These are phyloP conservation scores for Porites evermanni DNA, from an alignment of 92 coral and sea anemone genomes.

Conservation along the genomic window DNA sequence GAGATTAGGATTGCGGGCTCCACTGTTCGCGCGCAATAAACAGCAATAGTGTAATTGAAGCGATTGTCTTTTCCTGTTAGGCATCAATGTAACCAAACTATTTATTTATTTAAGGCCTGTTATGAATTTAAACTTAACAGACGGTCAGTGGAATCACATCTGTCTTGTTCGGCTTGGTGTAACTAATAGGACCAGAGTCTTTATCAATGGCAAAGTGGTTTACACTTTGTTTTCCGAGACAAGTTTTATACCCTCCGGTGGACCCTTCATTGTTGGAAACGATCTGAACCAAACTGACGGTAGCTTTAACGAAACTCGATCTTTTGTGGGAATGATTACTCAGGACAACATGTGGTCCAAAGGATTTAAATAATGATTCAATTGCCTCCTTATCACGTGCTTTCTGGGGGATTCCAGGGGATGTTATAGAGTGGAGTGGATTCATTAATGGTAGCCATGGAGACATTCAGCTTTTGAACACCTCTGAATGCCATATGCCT, in stretches of 20 bases:
- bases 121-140: neutral
- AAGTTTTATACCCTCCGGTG: neutral
- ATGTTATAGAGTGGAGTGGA: neutral
- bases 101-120: neutral
- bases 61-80: too few species aligned
- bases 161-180: neutral
- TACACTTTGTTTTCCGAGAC: neutral
- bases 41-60: too few species aligned
- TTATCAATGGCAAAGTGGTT: neutral
- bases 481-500: neutral
- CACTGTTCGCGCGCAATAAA: too few species aligned
- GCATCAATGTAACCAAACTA: too few species aligned
- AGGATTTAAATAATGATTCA: neutral
- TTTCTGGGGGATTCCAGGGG: neutral
- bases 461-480: neutral
- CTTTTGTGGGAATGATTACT: constrained; percentile 4
- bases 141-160: constrained; percentile 5
- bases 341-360: neutral
- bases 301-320: neutral
- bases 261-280: neutral
- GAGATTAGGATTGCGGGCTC: too few species aligned
- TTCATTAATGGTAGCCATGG: neutral
- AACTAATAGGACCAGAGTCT: neutral
- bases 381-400: neutral
- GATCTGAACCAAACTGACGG: neutral